Conservation (phyloP, 2,797 vertebrate species). For the Malacoraja senta region DNA sequence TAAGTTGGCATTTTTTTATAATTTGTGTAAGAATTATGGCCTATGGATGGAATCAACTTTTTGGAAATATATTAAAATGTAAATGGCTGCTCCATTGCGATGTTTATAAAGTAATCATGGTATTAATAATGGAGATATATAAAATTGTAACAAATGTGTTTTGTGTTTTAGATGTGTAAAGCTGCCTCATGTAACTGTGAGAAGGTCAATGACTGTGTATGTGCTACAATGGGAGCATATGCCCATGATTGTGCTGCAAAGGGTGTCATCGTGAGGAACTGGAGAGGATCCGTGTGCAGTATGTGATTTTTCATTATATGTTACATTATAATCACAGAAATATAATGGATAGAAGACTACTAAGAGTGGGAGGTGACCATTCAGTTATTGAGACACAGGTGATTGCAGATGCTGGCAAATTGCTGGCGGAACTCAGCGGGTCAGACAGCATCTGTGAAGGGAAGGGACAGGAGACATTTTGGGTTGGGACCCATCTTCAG, state of each 20-base stretch:
- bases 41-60: no score
- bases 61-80: background rate
- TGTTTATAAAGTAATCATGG: background rate
- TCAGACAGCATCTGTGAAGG: no score
- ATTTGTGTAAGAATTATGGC: background rate
- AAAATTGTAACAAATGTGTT: background rate
- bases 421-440: no score
- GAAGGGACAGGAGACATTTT: no score
- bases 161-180: conserved; percentile 52
- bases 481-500: no score
- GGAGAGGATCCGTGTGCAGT: conserved; percentile 59
- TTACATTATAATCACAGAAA: background rate
- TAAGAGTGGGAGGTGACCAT: background rate
- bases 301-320: conserved; percentile 40
- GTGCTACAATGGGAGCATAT: conserved; percentile 55
- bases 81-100: background rate
- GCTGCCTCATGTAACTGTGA: conserved; percentile 50
- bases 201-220: conserved; percentile 48
- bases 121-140: background rate
- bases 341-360: background rate
- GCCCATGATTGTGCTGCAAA: conserved; percentile 56
- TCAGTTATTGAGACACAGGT: no score
- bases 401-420: no score
- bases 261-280: conserved; percentile 53
- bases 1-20: background rate